Conservation (phyloP, 2,888 invertebrate genomes). For the Thelaira solivaga region DNA sequence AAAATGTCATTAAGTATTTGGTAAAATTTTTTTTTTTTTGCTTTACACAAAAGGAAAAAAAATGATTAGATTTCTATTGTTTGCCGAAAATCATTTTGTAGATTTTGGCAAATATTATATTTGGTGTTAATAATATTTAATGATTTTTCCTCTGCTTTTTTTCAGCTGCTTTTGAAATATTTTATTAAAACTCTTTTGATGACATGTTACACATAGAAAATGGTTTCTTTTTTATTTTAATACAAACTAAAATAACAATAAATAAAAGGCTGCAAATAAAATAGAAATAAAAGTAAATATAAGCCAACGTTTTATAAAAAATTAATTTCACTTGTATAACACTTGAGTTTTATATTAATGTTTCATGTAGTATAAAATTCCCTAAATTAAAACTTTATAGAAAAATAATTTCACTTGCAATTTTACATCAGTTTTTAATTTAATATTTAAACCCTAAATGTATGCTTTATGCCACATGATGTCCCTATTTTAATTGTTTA, state of each 20-base stretch:
- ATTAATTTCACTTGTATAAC: no score
- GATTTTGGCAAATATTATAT: conserved; percentile 45
- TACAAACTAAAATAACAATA: no score
- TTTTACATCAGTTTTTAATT: neutral
- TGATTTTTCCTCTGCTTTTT: neutral
- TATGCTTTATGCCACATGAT: neutral
- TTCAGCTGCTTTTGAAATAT: conserved; percentile 18
- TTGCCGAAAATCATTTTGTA: conserved; percentile 1
- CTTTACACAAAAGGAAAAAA: neutral
- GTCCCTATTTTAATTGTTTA: neutral
- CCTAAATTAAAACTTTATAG: no score
- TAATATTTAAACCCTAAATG: neutral
- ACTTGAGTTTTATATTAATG: no score
- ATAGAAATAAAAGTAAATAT: no score
- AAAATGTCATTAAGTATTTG: conserved; percentile 41
- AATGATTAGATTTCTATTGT: conserved; percentile 9
- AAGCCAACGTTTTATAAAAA: no score
- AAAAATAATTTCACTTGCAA: neutral
- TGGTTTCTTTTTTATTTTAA: conserved; percentile 33
- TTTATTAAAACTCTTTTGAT: neutral
- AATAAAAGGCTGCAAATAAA: no score
- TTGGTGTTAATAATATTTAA: conserved; percentile 33
- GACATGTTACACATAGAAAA: conserved; percentile 5
- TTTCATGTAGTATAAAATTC: no score
- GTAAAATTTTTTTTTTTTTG: neutral